These are phyloP conservation scores for Oreochromis niloticus DNA, from an alignment of 2,113 vertebrate species.

Conservation along the genomic window DNA sequence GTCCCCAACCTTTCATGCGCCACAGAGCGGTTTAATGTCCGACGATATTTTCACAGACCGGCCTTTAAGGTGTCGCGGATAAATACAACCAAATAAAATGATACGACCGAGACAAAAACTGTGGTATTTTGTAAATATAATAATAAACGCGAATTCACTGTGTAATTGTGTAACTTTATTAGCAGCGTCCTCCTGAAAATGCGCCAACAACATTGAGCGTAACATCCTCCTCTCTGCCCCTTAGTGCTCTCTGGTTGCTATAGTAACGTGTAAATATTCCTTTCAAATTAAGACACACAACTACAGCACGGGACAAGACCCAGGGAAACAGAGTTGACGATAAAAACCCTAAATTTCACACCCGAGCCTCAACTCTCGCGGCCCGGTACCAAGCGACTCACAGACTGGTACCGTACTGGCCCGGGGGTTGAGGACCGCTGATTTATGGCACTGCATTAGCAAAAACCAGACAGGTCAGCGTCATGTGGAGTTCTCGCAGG, in stretches of 20 bases:
- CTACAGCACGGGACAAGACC: rapidly evolving
- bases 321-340: rapidly evolving
- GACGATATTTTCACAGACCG: rapidly evolving
- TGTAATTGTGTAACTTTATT: neutral
- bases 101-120: rapidly evolving
- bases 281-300: neutral
- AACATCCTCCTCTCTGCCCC: neutral
- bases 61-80: neutral
- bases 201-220: neutral
- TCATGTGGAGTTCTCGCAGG: neutral
- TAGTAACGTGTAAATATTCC: neutral
- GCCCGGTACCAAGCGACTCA: rapidly evolving
- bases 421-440: neutral
- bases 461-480: neutral
- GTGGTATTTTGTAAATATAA: neutral
- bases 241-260: neutral
- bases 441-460: neutral
- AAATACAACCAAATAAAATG: neutral
- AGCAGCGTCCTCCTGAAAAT: neutral
- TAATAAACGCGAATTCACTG: rapidly evolving
- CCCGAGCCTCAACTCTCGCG: too few relatives aligned
- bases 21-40: neutral
- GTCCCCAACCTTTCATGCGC: too few relatives aligned
- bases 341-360: neutral
- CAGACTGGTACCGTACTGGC: rapidly evolving